These are phyloP conservation scores for Platygyra sinensis DNA, from an alignment of 64 coral and sea anemone genomes.

Conservation along the genomic window DNA sequence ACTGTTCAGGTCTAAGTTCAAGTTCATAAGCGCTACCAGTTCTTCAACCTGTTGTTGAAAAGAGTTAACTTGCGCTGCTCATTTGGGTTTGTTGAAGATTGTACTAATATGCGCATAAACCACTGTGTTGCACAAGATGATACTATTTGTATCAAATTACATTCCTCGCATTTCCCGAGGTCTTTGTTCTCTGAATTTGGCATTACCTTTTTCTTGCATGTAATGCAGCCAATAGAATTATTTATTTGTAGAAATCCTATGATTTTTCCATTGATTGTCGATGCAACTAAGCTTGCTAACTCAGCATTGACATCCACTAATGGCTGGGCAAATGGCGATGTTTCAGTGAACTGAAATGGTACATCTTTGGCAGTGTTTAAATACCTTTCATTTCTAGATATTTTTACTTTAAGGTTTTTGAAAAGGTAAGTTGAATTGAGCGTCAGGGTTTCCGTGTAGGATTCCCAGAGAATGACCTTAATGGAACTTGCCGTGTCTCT, in stretches of 20 bases:
- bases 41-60: neutral
- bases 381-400: constrained; percentile 33
- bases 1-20: no score
- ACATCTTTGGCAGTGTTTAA: constrained; percentile 30
- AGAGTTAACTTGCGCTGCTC: constrained; percentile 20
- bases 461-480: no score
- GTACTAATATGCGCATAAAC: constrained; percentile 22
- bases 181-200: constrained; percentile 2
- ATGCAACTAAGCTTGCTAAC: constrained; percentile 15
- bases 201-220: neutral
- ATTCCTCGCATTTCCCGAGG: constrained; percentile 11
- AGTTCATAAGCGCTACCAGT: no score
- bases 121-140: constrained; percentile 35
- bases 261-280: constrained; percentile 32
- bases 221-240: constrained; percentile 13
- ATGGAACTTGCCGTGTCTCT: no score
- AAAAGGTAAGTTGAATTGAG: constrained; percentile 13
- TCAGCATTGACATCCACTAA: neutral
- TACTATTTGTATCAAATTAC: constrained; percentile 22
- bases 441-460: no score
- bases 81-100: constrained; percentile 24
- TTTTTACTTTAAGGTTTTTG: constrained; percentile 26
- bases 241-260: constrained; percentile 38
- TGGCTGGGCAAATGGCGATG: neutral
- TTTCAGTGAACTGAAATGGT: constrained; percentile 21